These are phyloP conservation scores for Masnerella sp. DNA, from an alignment of 2,888 invertebrate species.

Conservation along the genomic window DNA sequence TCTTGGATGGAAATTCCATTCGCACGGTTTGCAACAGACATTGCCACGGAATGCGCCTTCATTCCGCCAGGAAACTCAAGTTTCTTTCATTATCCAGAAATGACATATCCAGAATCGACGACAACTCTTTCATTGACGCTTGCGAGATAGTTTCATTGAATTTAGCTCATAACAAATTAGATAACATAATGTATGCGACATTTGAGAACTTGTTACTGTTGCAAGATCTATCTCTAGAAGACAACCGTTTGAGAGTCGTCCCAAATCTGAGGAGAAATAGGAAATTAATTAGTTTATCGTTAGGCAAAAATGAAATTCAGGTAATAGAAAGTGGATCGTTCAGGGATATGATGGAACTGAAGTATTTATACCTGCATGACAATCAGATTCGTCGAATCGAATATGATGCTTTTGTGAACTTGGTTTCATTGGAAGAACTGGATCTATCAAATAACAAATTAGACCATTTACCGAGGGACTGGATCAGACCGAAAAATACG, in stretches of 20 bases:
- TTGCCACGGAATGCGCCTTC: constrained; percentile 63
- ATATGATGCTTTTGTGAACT: constrained; percentile 60
- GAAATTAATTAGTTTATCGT: constrained; percentile 62
- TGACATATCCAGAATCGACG: constrained; percentile 62
- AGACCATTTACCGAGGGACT: constrained; percentile 58
- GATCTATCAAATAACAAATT: constrained; percentile 65
- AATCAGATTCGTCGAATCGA: constrained; percentile 65
- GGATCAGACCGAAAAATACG: constrained; percentile 57
- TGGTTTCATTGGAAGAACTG: constrained; percentile 61
- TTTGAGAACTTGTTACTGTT: constrained; percentile 60
- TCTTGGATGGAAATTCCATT: constrained; percentile 66
- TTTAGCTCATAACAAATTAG: constrained; percentile 65
- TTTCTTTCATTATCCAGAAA: constrained; percentile 66
- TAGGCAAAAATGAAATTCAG: constrained; percentile 65
- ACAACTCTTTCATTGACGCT: constrained; percentile 65
- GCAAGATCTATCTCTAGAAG: constrained; percentile 62
- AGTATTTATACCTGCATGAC: constrained; percentile 62
- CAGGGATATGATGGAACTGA: constrained; percentile 59
- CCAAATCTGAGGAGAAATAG: constrained; percentile 57
- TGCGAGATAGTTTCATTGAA: constrained; percentile 62
- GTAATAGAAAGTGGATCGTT: constrained; percentile 54
- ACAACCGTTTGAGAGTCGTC: constrained; percentile 62
- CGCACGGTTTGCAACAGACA: constrained; percentile 63
- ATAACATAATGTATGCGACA: constrained; percentile 56
- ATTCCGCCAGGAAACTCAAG: constrained; percentile 61